Conservation (phyloP, 2,797 vertebrate genomes). For the Pteronotus mesoamericanus region DNA sequence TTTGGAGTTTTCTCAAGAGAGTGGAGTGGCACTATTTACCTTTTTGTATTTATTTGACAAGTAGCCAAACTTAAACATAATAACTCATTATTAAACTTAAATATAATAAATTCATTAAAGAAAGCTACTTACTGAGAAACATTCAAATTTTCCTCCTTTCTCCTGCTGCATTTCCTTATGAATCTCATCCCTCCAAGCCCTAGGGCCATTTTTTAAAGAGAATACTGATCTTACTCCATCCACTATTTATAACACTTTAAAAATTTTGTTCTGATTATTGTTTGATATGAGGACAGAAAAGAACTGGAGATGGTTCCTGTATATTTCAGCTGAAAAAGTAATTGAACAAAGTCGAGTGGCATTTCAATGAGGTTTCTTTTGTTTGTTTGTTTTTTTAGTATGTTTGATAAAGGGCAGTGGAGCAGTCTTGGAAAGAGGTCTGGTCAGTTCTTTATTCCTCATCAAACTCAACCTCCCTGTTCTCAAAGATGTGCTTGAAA, state of each 20-base stretch:
- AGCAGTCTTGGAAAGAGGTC: background rate
- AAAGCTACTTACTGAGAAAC: background rate
- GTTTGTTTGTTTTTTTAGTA: background rate
- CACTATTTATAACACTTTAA: background rate
- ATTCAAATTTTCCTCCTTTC: background rate
- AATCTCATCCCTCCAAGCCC: background rate
- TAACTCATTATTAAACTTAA: too few relatives aligned
- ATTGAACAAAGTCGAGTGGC: background rate
- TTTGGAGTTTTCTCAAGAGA: conserved; percentile 69
- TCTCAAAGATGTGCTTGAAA: background rate
- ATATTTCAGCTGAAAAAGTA: background rate
- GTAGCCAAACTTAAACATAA: conserved; percentile 41
- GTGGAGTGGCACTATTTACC: conserved; percentile 56
- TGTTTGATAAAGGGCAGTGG: background rate
- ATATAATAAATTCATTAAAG: conserved; percentile 7
- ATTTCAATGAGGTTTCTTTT: background rate
- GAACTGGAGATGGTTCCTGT: background rate
- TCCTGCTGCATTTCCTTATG: background rate
- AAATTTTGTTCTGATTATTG: background rate
- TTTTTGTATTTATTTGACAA: conserved; percentile 55
- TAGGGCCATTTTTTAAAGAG: background rate
- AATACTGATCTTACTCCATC: background rate
- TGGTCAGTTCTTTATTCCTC: background rate
- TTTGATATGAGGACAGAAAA: background rate
- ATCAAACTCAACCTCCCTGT: background rate